These are phyloP conservation scores for Helobdella robusta DNA, from an alignment of 2,888 invertebrate species.

Conservation along the genomic window DNA sequence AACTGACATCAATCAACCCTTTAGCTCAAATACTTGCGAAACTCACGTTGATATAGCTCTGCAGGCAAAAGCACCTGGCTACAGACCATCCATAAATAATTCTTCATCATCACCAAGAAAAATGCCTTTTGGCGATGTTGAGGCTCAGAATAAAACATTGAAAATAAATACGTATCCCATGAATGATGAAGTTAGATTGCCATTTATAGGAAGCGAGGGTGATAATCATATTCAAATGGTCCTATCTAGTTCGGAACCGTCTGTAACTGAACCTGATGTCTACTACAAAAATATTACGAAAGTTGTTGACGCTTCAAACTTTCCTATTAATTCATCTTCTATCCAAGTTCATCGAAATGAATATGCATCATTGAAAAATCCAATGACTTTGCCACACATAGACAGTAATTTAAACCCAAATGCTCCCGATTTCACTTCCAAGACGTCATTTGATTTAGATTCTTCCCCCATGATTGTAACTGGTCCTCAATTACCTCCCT, in stretches of 20 bases:
- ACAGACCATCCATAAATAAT: constrained; percentile 36
- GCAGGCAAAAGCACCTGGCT: constrained; percentile 50
- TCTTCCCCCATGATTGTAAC: not conserved
- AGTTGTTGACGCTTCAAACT: constrained; percentile 4
- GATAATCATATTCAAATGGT: too few relatives aligned
- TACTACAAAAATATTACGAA: not conserved
- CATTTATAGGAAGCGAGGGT: not conserved
- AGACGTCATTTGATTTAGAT: constrained; percentile 20
- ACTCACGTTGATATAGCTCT: constrained; percentile 39
- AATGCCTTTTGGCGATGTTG: not conserved
- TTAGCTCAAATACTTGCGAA: constrained; percentile 31
- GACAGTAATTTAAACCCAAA: constrained; percentile 64
- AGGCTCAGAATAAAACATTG: not conserved
- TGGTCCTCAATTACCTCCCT: not conserved
- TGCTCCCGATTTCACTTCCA: constrained; percentile 62
- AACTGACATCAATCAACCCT: constrained; percentile 33
- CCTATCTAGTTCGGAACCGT: not conserved
- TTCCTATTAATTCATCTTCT: constrained; percentile 1
- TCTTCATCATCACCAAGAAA: constrained; percentile 18
- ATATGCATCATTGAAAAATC: constrained; percentile 45
- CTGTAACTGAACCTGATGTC: constrained; percentile 1
- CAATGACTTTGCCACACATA: constrained; percentile 49
- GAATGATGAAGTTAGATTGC: not conserved
- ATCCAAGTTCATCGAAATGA: constrained; percentile 37
- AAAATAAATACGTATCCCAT: not conserved